These are phyloP conservation scores for Cerceris rybyensis DNA, from an alignment of 2,888 invertebrate genomes.

Conservation along the genomic window DNA sequence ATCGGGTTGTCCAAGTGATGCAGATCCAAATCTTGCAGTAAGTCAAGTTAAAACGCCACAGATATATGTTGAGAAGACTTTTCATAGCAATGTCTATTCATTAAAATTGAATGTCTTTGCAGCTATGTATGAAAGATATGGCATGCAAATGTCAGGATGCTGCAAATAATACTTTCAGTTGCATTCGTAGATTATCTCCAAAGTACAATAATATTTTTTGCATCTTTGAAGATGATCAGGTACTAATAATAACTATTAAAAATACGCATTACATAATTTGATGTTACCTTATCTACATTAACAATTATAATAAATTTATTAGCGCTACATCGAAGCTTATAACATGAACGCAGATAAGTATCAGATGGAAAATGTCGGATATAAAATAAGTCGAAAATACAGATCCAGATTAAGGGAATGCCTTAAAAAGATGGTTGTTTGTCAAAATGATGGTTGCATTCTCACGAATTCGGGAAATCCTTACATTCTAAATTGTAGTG, in stretches of 20 bases:
- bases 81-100: not conserved
- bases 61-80: not conserved
- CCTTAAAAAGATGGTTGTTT: constrained; percentile 68
- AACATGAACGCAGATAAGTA: constrained; percentile 87
- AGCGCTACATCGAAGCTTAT: constrained; percentile 90
- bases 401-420: constrained; percentile 69
- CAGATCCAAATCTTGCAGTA: constrained; percentile 85
- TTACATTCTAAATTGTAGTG: constrained; percentile 7
- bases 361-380: constrained; percentile 87
- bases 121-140: constrained; percentile 86
- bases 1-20: constrained; percentile 86
- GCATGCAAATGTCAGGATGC: constrained; percentile 94
- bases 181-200: constrained; percentile 87
- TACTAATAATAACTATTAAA: constrained; percentile 67
- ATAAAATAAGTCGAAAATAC: constrained; percentile 62
- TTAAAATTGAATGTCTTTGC: constrained; percentile 67
- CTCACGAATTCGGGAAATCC: constrained; percentile 31
- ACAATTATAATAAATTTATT: constrained; percentile 1
- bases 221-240: constrained; percentile 84
- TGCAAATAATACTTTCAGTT: constrained; percentile 91
- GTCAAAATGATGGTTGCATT: constrained; percentile 58
- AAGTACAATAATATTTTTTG: constrained; percentile 86
- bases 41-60: constrained; percentile 62
- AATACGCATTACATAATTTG: not conserved
- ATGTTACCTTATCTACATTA: not conserved